Evolutionary conservation across 2,113 vertebrate species (phyloP).

Genomic region (Tor tambroides): DNA sequence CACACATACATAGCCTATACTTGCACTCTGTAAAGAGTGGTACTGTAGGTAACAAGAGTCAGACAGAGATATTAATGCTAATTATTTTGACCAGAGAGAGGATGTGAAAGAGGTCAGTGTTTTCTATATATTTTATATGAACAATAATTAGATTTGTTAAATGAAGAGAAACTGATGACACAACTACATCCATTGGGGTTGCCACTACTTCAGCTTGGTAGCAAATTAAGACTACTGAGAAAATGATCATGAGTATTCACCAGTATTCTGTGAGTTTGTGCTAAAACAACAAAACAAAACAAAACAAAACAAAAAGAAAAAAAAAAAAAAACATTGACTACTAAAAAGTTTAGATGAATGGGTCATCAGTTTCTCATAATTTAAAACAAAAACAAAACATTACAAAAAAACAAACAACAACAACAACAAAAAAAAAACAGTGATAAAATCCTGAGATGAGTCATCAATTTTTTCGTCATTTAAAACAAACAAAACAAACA

Average conservation of each 20-base stretch:
- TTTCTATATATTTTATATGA: not conserved
- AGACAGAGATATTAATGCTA: too few species aligned
- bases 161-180: not conserved
- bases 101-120: not conserved
- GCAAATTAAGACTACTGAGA: not conserved
- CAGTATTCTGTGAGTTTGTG: not conserved
- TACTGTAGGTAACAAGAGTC: not conserved
- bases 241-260: not conserved
- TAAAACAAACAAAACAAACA: too few species aligned
- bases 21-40: not conserved
- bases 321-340: too few species aligned
- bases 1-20: not conserved
- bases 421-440: too few species aligned
- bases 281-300: not conserved
- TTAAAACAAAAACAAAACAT: too few species aligned
- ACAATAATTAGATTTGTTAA: not conserved
- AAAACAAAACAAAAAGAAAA: too few species aligned
- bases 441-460: too few species aligned
- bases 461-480: too few species aligned
- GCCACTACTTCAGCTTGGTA: not conserved
- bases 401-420: too few species aligned
- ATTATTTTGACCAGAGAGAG: not conserved
- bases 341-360: too few species aligned
- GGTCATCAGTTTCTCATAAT: too few species aligned
- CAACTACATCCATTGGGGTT: not conserved